phyloP scores from a whole-genome alignment of 2,888 invertebrate species.

The Diarsia rubi region DNA sequence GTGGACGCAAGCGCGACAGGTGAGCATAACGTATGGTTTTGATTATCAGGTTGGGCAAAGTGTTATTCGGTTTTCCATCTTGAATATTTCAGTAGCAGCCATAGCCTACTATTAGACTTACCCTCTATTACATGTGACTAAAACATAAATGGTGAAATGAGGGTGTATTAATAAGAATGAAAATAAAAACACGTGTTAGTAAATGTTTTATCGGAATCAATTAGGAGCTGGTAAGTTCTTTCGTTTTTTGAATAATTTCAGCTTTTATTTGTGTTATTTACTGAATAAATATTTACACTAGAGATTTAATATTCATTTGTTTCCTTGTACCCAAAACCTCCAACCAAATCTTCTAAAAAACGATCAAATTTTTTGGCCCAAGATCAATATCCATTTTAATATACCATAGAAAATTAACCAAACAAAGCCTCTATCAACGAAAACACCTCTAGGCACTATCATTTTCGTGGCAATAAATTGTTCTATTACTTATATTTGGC shows the following conservation, averaged over 20 bases:
- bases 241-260: no score
- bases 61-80: background rate
- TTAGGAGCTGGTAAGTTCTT: no score
- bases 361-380: background rate
- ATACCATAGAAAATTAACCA: slow-evolving; percentile 51
- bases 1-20: background rate
- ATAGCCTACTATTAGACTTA: background rate
- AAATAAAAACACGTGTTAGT: no score
- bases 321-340: background rate
- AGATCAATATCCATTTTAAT: background rate
- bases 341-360: background rate
- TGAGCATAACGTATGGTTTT: background rate
- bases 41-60: background rate
- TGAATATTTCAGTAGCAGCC: background rate
- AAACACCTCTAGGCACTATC: slow-evolving; percentile 58
- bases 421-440: slow-evolving; percentile 56
- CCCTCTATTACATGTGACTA: background rate
- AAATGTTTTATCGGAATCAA: no score
- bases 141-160: background rate
- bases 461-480: slow-evolving; percentile 82
- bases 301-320: background rate
- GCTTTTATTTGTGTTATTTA: no score
- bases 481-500: slow-evolving; percentile 82
- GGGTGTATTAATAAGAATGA: background rate
- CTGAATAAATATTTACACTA: no score